phyloP scores from a whole-genome alignment of 1,140 invertebrate species.

The Elymnias hypermnestra region DNA sequence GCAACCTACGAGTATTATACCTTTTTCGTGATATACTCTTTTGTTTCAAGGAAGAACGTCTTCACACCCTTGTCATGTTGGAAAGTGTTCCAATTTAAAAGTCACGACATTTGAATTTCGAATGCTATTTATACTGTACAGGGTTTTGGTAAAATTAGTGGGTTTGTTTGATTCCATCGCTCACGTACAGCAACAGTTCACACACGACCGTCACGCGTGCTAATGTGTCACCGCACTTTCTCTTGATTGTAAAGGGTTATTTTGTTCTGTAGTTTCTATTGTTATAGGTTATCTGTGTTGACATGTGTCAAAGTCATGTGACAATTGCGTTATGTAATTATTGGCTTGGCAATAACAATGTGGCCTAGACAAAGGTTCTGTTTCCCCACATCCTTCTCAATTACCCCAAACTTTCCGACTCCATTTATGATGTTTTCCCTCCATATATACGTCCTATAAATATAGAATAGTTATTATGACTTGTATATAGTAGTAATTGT shows the following conservation, averaged over 20 bases:
- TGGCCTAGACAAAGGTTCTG: no score
- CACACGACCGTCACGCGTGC: constrained; percentile 49
- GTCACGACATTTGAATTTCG: constrained; percentile 18
- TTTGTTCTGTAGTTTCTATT: constrained; percentile 16
- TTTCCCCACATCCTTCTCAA: no score
- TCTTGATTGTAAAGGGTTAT: constrained; percentile 35
- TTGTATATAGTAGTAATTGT: no score
- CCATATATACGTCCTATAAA: no score
- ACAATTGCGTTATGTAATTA: constrained; percentile 1
- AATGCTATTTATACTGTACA: constrained; percentile 15
- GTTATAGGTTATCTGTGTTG: constrained; percentile 38
- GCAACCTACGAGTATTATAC: no score
- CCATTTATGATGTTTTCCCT: no score
- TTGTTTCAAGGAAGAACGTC: constrained; percentile 11
- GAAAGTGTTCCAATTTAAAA: constrained; percentile 50
- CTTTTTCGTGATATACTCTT: no score
- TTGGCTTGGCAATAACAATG: no score
- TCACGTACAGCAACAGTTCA: constrained; percentile 39
- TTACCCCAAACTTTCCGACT: no score
- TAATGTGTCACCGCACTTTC: constrained; percentile 43
- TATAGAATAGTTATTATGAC: no score
- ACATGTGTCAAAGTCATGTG: constrained; percentile 19
- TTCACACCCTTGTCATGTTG: constrained; percentile 23
- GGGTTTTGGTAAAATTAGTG: constrained; percentile 19
- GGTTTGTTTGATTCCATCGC: constrained; percentile 36